A percentile compares a stretch with the other conserved stretches of the same genome.
Evolutionary conservation across 2,888 invertebrate genomes (phyloP).

Genomic region (Mimas tiliae): DNA sequence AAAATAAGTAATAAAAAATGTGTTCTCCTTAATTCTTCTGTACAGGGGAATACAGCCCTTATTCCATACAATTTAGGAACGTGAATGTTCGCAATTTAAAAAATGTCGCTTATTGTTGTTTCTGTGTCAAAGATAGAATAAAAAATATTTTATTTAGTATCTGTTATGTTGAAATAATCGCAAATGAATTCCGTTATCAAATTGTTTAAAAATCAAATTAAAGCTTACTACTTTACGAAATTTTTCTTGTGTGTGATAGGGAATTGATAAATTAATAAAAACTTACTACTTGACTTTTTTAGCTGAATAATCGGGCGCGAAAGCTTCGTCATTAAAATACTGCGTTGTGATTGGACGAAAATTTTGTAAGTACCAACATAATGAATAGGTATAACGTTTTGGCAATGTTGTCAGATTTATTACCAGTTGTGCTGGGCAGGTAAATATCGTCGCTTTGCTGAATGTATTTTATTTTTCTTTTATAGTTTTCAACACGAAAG

Average conservation of each 20-base stretch:
- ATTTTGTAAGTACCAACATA: slow-evolving; percentile 72
- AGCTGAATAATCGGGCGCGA: slow-evolving; percentile 75
- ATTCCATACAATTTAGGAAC: neutral
- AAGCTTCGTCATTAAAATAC: slow-evolving; percentile 71
- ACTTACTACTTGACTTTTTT: slow-evolving; percentile 59
- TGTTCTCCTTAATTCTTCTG: too few relatives aligned
- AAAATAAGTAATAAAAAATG: too few relatives aligned
- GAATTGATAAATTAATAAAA: slow-evolving; percentile 38
- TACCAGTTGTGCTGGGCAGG: slow-evolving; percentile 80
- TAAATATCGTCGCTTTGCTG: slow-evolving; percentile 76
- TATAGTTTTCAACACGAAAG: slow-evolving; percentile 63
- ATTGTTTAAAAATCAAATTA: too few relatives aligned
- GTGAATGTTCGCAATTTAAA: neutral
- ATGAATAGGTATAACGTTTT: slow-evolving; percentile 59
- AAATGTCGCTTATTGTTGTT: slow-evolving; percentile 19
- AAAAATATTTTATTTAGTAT: slow-evolving; percentile 27
- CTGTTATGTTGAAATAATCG: too few relatives aligned
- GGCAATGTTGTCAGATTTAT: slow-evolving; percentile 80
- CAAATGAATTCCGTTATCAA: too few relatives aligned
- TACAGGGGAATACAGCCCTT: neutral
- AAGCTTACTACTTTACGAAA: neutral
- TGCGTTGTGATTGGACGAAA: slow-evolving; percentile 61
- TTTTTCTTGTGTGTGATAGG: neutral
- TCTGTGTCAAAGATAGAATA: slow-evolving; percentile 32
- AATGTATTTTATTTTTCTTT: slow-evolving; percentile 76